Evolutionary conservation across 1,140 invertebrate genomes (phyloP).

Genomic region (Matsumurasca onukii): DNA sequence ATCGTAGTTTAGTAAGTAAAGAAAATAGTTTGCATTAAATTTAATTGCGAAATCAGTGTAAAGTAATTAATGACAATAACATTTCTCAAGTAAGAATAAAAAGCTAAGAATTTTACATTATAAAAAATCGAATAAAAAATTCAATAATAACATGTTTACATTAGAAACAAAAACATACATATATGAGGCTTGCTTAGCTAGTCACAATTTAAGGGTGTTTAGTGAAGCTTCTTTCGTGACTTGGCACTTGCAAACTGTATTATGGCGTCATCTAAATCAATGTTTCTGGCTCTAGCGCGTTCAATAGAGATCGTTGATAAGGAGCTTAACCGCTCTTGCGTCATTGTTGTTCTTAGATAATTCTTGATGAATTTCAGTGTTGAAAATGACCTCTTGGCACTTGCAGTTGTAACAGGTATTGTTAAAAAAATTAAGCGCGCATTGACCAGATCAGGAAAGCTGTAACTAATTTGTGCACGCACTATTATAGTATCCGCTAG

Average conservation of each 20-base stretch:
- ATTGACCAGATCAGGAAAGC: neutral
- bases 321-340: slow-evolving; percentile 1
- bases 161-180: too few species aligned
- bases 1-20: too few species aligned
- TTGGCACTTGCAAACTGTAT: neutral
- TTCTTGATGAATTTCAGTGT: slow-evolving; percentile 29
- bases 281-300: neutral
- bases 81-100: too few species aligned
- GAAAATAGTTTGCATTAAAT: too few species aligned
- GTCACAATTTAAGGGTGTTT: too few species aligned
- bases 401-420: slow-evolving; percentile 25
- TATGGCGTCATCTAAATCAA: neutral
- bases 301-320: slow-evolving; percentile 7
- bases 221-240: neutral
- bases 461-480: neutral
- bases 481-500: neutral
- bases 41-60: too few species aligned
- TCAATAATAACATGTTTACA: too few species aligned
- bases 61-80: too few species aligned
- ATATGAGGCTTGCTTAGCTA: too few species aligned
- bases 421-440: slow-evolving; percentile 7
- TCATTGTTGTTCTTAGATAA: slow-evolving; percentile 20
- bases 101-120: too few species aligned
- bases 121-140: too few species aligned
- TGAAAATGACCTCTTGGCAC: slow-evolving; percentile 27